Conservation (phyloP, 2,797 vertebrate genomes). For the Clarias laeviceps region DNA sequence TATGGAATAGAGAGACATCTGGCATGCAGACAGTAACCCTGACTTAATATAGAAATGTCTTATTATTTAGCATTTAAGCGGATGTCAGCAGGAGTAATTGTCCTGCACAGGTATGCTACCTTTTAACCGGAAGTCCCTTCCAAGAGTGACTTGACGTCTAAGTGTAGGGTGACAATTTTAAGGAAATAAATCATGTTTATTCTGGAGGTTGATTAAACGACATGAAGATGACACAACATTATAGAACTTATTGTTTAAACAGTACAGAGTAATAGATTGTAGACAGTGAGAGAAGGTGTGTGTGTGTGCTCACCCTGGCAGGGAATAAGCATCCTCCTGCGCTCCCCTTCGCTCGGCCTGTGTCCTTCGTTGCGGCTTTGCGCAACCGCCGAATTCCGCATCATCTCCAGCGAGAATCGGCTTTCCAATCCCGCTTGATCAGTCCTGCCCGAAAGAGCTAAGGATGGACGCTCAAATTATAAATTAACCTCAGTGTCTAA, state of each 20-base stretch:
- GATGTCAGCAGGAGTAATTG: background rate
- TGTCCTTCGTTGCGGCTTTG: constrained; percentile 43
- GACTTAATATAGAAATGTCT: background rate
- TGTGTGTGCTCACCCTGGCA: background rate
- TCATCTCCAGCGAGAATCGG: constrained; percentile 21
- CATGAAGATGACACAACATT: background rate
- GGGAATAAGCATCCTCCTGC: constrained; percentile 50
- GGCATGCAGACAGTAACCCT: background rate
- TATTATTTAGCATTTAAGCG: background rate
- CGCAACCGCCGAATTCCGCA: constrained; percentile 39
- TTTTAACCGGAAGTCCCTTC: constrained; percentile 14
- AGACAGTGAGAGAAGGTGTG: background rate
- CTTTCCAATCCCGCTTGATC: background rate
- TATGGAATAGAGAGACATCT: background rate
- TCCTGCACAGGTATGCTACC: background rate
- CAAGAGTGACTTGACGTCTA: background rate
- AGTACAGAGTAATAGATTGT: no score
- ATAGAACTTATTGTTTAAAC: background rate
- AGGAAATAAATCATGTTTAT: background rate
- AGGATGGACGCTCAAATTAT: background rate
- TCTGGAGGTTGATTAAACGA: background rate
- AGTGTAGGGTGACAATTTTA: no score
- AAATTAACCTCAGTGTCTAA: background rate
- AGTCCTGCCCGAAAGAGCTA: constrained; percentile 2
- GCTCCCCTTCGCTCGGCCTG: constrained; percentile 33